These are phyloP conservation scores for Tachina lurida DNA, from an alignment of 2,888 invertebrate genomes.

Conservation along the genomic window DNA sequence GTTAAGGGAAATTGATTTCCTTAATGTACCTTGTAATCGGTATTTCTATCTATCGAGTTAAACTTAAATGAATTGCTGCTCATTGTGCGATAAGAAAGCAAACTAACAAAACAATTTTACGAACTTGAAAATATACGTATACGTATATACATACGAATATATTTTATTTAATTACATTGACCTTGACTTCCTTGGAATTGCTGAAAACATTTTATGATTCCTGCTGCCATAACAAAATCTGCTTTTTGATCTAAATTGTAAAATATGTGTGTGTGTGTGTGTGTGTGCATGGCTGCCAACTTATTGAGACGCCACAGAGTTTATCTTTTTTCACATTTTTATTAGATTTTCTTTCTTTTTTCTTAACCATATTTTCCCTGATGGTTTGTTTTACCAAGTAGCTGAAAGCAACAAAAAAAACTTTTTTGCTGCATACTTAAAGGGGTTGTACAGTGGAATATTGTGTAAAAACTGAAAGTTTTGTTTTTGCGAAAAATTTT, in stretches of 20 bases:
- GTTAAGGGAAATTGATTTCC: too few relatives aligned
- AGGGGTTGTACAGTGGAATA: not conserved
- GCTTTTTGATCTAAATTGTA: conserved; percentile 6
- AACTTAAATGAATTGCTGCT: not conserved
- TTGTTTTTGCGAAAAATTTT: conserved; percentile 9
- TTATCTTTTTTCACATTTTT: conserved; percentile 52
- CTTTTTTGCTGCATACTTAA: conserved; percentile 16
- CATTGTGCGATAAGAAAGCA: not conserved
- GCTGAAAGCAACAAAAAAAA: not conserved
- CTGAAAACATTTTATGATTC: not conserved
- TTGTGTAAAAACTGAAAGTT: conserved; percentile 10
- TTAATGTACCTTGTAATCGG: too few relatives aligned
- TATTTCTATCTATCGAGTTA: too few relatives aligned
- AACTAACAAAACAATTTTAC: not conserved
- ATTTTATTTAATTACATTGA: not conserved
- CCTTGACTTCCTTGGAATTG: not conserved
- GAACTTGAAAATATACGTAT: not conserved
- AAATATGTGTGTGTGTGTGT: not conserved
- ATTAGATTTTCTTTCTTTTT: not conserved
- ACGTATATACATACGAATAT: too few relatives aligned
- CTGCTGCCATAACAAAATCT: not conserved
- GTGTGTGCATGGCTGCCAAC: not conserved
- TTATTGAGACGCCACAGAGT: conserved; percentile 56
- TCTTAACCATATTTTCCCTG: not conserved
- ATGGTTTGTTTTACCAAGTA: conserved; percentile 5